Base-by-base conservation (phyloP, 2,888 invertebrate species). In the Scrobipalpa costella region DNA sequence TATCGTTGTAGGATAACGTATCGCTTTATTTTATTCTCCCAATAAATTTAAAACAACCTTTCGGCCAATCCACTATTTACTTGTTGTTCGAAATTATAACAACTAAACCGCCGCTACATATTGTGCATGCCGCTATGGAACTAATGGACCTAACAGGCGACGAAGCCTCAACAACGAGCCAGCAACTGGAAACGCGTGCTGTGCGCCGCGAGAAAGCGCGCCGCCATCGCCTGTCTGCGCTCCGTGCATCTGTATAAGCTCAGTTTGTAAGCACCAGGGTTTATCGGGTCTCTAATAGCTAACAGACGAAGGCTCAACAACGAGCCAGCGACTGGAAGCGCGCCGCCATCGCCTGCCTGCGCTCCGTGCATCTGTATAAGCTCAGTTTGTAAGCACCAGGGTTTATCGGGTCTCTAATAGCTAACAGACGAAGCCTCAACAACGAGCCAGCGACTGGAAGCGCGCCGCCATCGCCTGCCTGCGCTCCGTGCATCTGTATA, bases 401-500 rank as follows among this genome's bases (percentile, higher is more conserved):
- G 27, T 27, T 27, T 27, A 27, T 27, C 27, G 27, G 27, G 27
- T 27, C 27, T 27, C 27, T 27, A 5, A 27, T 27, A 27, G 5
- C 2, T 27, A 27, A 27, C 27, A 27, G 27, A 27, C 27, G 5
- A 95, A 96, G 85, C 95, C 96, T 72, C 94, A 93, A 80, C 93
- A 93, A 77, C 93, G 94, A 66, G 88, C 93, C 62, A 93, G 93
- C 79, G 95, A 95, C 80, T 97, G 97, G 97, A 98, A 98, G 88
- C 93, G 98, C 77, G 98, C 98, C 62, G 99, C 99, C 59, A 94
- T 99, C 84, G 98, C 98, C 77, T 99, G 99, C 85, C 94, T 99
- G 82, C 94, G 98, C 80, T 98, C 98, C 88, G 95, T 95, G 71
- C 98, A 98, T 76, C 94, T 99, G 67, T 98, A 99, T 92, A 97